Percentiles rank a stretch among this genome's conserved stretches.
Evolutionary conservation across 2,113 vertebrate genomes (phyloP).

Genomic region (Malaclemys terrapin): DNA sequence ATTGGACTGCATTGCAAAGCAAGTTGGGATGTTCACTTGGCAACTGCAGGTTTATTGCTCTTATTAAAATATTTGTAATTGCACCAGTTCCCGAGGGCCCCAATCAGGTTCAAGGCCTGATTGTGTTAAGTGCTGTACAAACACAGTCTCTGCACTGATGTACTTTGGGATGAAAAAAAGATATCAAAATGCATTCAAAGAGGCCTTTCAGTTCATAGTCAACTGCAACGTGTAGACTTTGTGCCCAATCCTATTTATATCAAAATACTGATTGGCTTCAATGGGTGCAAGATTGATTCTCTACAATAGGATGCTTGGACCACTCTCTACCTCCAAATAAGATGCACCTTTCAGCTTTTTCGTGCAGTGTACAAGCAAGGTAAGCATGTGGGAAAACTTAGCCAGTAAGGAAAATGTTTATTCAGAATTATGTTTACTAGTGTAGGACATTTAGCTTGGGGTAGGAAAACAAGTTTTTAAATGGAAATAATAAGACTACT

Average conservation of each 20-base stretch:
- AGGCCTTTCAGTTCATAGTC: neutral
- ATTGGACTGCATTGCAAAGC: too few relatives aligned
- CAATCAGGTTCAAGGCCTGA: neutral
- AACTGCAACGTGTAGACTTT: neutral
- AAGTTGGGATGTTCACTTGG: neutral
- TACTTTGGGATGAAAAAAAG: neutral
- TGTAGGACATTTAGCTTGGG: slow-evolving; percentile 14
- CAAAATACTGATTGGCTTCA: neutral
- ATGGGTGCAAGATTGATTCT: neutral
- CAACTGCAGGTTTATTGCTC: neutral
- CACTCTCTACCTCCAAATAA: slow-evolving; percentile 12
- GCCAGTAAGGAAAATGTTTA: slow-evolving; percentile 43
- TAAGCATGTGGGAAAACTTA: neutral
- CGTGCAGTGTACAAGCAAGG: slow-evolving; percentile 32
- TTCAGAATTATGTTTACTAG: neutral
- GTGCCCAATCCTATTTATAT: neutral
- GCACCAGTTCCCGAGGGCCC: neutral
- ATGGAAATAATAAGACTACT: slow-evolving; percentile 10
- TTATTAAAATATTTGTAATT: neutral
- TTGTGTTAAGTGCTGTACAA: neutral
- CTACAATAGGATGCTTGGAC: neutral
- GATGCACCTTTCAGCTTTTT: neutral
- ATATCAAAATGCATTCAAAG: rapidly evolving
- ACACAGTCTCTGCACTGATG: neutral
- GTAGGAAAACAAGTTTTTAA: slow-evolving; percentile 30